Evolutionary conservation across 2,113 vertebrate genomes (phyloP), one percentile per base, ranked within the genome.

Genomic region (Sterrhoptilus dennistouni): DNA sequence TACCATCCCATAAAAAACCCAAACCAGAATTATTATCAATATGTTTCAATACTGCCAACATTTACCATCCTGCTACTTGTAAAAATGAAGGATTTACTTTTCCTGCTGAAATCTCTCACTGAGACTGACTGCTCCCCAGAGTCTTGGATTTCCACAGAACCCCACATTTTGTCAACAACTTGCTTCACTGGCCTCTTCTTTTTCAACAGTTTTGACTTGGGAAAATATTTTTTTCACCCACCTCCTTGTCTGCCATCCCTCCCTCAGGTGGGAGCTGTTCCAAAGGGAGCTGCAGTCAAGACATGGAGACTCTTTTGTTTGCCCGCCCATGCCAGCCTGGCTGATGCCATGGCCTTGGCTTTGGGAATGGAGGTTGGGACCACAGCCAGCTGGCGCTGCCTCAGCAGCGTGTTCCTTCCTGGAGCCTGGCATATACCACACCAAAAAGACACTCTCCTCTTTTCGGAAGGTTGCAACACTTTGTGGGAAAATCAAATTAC

Each of bases 291-390:
- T 7, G 70, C 71, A 77, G 74, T 47, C 33, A 72, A 52, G 78
- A 42, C 54, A 17, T 54, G 2, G 8, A 47, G 64, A 28, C 21
- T 47, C 90, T 64, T 96, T 92, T 71, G 76, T 74, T 92, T 74
- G 78, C 74, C 9, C 35, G 57, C 77, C 40, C 31, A 20, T 38
- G 79, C 76, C 96, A 92, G 79, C 63, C 66, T 47, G 5, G 75
- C 87, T 86, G 87, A 76, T 94, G 93, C 90, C 90, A 85, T 66
- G 38, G 70, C 91, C 79, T 83, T 69, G 85, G 93, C 96, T 81
- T 56, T 93, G 88, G 92, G 61, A 78, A 36, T 14, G 83, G 71
- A 57, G 64, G 15, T 36, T 87, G 93, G 95, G 92, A 66, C 28
- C 1, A 1, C 24, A 70, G 90, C 92, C 96, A 97, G 93, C 85